Evolutionary conservation across 2,113 vertebrate genomes (phyloP), one percentile per base, ranked within the genome.

Genomic region (Eurystomus gularis): DNA sequence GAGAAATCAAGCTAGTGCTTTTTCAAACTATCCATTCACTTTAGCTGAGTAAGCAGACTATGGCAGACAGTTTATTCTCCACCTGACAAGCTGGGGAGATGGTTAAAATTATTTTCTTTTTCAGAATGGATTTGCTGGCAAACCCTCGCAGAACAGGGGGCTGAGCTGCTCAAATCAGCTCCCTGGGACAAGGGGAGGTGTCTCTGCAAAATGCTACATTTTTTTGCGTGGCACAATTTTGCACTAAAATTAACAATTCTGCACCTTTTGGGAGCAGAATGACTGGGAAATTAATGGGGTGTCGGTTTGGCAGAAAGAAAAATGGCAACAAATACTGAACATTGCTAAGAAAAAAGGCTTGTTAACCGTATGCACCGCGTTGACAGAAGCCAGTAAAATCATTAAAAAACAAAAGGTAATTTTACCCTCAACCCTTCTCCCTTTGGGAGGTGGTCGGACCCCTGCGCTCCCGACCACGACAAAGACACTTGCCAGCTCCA

Each of bases 151-250:
- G 29, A 33, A 33, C 6, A 58, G 28, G 3, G 33, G 4, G 6
- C 16, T 25, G 15, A 14, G 23, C 35, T 87, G 42, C 66, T 24
- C 0, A 0, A 51, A 54, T 17, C 0, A 0, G 4, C 44, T 93
- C 19, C 40, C 8, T 3, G 1, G 39, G 6, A 6, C 12, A 28
- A 44, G 8, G 42, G 28, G 37, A 66, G 14, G 57, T 39, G 11
- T 33, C 39, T 60, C 21, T 79, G 44, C 69, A 60, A 77, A 86
- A 33, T 16, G 15, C 19, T 29, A 10, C 0, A 0, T 3, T 23
- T 89, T n/a, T 85, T 54, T 77, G 35, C 0, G 1, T 52, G 60
- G 35, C 40, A 65, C 1, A 1, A 2, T 25, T 57, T 61, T 46
- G 19, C 28, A n/a, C 9, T 20, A 13, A 24, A 92, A n/a, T n/a